Evolutionary conservation across 1,140 invertebrate species (phyloP).

Genomic region (Saxidomus purpurata): DNA sequence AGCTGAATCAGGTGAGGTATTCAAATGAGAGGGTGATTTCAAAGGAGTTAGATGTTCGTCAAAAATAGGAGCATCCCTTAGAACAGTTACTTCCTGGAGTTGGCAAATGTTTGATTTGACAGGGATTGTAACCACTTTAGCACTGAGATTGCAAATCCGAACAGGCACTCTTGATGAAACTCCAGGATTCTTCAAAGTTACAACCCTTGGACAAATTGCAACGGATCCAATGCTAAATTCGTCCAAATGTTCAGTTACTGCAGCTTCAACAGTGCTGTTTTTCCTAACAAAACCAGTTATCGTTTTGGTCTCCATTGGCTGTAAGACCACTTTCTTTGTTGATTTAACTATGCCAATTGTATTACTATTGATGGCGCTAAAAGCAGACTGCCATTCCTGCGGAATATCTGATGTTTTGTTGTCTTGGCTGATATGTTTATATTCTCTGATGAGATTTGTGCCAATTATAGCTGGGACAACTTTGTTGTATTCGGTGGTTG

Average conservation of each 20-base stretch:
- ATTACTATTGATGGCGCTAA: background rate
- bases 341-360: background rate
- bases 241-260: constrained; percentile 41
- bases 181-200: too few species aligned
- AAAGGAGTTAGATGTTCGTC: too few species aligned
- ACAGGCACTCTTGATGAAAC: too few species aligned
- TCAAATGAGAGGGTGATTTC: too few species aligned
- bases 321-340: background rate
- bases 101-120: too few species aligned
- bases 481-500: background rate
- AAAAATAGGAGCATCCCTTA: too few species aligned
- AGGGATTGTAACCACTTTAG: too few species aligned
- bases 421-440: background rate
- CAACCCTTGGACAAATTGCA: too few species aligned
- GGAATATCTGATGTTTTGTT: background rate
- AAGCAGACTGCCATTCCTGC: background rate
- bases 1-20: too few species aligned
- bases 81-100: too few species aligned
- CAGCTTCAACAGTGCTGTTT: background rate
- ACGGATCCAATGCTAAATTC: background rate
- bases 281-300: constrained; percentile 20
- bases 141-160: too few species aligned
- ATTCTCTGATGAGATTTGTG: background rate
- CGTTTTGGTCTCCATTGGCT: constrained; percentile 19
- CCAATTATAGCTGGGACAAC: constrained; percentile 14